Conservation (phyloP, 2,797 vertebrate genomes). For the Anguilla obscura region DNA sequence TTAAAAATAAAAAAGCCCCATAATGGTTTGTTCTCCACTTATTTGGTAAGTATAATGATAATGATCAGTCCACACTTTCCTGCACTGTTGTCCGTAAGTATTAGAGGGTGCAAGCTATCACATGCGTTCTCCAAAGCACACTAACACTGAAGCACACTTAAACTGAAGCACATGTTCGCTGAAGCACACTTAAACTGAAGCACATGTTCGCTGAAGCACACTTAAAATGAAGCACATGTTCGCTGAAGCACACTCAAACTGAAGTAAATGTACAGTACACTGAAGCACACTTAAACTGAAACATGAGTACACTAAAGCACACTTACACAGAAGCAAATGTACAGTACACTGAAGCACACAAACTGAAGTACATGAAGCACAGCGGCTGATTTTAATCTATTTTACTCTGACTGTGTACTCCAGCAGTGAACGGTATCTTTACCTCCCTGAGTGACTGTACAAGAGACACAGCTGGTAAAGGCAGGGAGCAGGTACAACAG, state of each 20-base stretch:
- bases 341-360: too few species aligned
- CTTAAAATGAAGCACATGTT: too few species aligned
- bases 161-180: too few species aligned
- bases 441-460: not conserved
- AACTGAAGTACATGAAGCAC: not conserved
- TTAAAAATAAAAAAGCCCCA: not conserved
- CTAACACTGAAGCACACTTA: not conserved
- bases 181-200: not conserved
- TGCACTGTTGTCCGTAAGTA: not conserved
- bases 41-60: not conserved
- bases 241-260: not conserved
- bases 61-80: not conserved
- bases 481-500: not conserved
- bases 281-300: not conserved
- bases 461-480: not conserved
- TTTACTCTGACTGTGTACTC: not conserved
- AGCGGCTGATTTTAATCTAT: not conserved
- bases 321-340: too few species aligned
- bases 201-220: not conserved
- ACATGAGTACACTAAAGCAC: not conserved
- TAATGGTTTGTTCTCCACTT: not conserved
- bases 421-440: not conserved
- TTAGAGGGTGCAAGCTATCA: not conserved
- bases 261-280: too few species aligned
- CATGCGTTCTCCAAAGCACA: not conserved